Conservation (phyloP, 1,140 invertebrate genomes). For the Megathymus violae region DNA sequence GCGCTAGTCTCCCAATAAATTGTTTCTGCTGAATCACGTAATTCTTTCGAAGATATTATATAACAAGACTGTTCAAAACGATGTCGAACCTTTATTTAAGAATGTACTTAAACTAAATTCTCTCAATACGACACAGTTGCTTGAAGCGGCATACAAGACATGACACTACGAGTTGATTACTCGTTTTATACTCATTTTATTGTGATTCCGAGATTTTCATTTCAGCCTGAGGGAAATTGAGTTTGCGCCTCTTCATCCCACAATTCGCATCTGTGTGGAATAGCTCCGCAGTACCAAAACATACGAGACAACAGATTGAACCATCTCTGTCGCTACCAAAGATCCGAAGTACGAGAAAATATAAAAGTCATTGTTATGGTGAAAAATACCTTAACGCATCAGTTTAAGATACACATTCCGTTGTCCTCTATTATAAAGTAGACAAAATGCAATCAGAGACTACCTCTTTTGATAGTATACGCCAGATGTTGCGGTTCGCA, state of each 20-base stretch:
- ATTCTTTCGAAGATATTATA: constrained; percentile 2
- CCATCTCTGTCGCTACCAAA: constrained; percentile 46
- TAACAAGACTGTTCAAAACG: constrained; percentile 5
- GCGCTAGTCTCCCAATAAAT: too few species aligned
- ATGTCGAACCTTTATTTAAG: constrained; percentile 8
- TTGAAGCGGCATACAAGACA: constrained; percentile 7
- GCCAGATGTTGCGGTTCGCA: constrained; percentile 78
- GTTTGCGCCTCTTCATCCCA: constrained; percentile 60
- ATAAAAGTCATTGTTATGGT: constrained; percentile 3
- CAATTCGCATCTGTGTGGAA: constrained; percentile 73
- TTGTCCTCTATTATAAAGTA: constrained; percentile 48
- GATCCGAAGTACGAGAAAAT: constrained; percentile 53
- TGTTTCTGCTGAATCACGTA: background rate
- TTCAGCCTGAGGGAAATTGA: constrained; percentile 66
- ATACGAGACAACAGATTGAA: constrained; percentile 78
- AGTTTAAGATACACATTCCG: constrained; percentile 35
- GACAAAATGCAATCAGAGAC: constrained; percentile 66
- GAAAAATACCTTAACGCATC: constrained; percentile 26
- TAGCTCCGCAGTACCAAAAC: constrained; percentile 64
- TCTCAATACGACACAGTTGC: constrained; percentile 20
- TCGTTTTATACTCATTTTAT: constrained; percentile 35
- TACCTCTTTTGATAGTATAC: constrained; percentile 57
- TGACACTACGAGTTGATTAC: constrained; percentile 15
- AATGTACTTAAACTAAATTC: constrained; percentile 16
- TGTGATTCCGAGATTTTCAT: constrained; percentile 57